Percentiles rank a stretch among this genome's conserved stretches.
Conservation (phyloP, 2,113 vertebrate species). For the Cervus canadensis region DNA sequence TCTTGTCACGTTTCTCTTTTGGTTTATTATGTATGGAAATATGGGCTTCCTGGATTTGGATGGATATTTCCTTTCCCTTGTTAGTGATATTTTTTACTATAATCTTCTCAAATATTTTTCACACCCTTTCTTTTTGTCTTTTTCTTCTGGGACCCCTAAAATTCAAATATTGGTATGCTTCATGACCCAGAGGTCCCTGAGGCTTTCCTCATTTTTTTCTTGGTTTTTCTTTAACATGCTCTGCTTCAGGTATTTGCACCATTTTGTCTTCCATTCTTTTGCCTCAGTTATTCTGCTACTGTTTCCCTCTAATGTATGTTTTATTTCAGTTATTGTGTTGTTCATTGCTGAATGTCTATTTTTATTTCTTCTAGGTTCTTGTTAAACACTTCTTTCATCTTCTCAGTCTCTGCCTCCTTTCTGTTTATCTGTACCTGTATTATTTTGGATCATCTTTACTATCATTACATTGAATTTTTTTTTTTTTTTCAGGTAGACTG, state of each 20-base stretch:
- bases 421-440: not conserved
- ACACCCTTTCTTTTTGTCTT: not conserved
- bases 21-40: not conserved
- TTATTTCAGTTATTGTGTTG: not conserved
- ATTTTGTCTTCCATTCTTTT: not conserved
- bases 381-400: not conserved
- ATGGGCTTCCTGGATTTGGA: not conserved
- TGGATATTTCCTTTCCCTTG: not conserved
- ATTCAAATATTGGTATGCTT: not conserved
- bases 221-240: not conserved
- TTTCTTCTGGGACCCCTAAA: not conserved
- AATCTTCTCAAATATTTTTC: not conserved
- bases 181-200: not conserved
- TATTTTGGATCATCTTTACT: not conserved
- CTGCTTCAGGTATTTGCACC: not conserved
- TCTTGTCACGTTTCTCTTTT: not conserved
- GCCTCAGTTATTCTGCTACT: not conserved
- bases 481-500: not conserved
- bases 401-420: not conserved
- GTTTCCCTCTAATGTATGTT: not conserved
- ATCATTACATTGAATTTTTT: not conserved
- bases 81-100: not conserved
- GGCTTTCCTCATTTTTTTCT: not conserved
- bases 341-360: not conserved
- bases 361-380: not conserved